Conservation (phyloP, 2,797 vertebrate species). For the Gouania willdenowi region DNA sequence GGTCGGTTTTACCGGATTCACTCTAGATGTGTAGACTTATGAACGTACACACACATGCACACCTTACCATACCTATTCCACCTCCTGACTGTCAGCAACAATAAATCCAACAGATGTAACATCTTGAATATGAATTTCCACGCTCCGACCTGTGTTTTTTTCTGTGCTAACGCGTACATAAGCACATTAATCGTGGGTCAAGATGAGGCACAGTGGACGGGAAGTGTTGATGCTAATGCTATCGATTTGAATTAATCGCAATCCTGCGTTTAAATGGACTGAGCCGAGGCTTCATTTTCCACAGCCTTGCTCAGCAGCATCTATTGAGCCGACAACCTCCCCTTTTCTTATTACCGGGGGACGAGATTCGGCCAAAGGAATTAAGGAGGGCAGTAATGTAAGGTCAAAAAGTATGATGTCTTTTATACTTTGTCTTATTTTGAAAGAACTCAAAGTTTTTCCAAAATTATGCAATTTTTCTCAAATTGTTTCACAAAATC, state of each 20-base stretch:
- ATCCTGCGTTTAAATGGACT: constrained; percentile 51
- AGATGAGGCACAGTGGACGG: constrained; percentile 6
- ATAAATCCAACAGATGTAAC: constrained; percentile 16
- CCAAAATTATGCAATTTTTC: too few species aligned
- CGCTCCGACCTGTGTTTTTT: neutral
- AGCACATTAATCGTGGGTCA: constrained; percentile 19
- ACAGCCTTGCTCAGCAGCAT: constrained; percentile 43
- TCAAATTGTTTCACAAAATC: too few species aligned
- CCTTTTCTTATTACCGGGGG: constrained; percentile 39
- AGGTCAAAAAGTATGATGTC: too few species aligned
- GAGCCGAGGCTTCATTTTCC: constrained; percentile 54
- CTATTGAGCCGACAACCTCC: constrained; percentile 26
- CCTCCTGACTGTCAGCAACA: neutral
- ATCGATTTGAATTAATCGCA: constrained; percentile 71
- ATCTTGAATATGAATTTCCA: neutral
- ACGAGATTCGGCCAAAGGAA: constrained; percentile 21
- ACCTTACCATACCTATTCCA: neutral
- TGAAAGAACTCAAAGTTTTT: too few species aligned
- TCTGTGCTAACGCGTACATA: neutral
- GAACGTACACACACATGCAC: too few species aligned
- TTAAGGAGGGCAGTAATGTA: constrained; percentile 12
- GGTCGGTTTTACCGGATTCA: too few species aligned
- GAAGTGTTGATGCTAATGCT: constrained; percentile 29
- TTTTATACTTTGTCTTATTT: too few species aligned
- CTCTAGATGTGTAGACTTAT: too few species aligned